A percentile compares a stretch with the other conserved stretches of the same genome.
Evolutionary conservation across 2,888 invertebrate species (phyloP).

Genomic region (Margaritifera margaritifera): DNA sequence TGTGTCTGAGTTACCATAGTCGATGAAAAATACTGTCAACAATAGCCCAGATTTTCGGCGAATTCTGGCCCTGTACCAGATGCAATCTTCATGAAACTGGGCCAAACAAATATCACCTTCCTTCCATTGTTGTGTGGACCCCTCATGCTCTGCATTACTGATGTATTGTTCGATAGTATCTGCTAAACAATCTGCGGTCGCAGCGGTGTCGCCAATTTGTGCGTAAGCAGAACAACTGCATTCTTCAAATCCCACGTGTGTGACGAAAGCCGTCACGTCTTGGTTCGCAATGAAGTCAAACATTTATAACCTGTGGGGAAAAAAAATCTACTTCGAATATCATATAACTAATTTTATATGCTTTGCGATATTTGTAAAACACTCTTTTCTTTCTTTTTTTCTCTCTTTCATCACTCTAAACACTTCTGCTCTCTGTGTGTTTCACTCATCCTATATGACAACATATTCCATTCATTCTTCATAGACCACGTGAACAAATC

Average conservation of each 20-base stretch:
- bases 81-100: conserved; percentile 52
- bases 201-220: conserved; percentile 35
- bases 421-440: too few relatives aligned
- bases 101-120: conserved; percentile 43
- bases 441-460: too few relatives aligned
- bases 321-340: too few relatives aligned
- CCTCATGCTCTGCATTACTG: conserved; percentile 21
- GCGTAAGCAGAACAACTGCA: conserved; percentile 33
- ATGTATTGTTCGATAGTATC: conserved; percentile 40
- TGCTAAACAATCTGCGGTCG: conserved; percentile 27
- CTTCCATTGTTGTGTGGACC: conserved; percentile 7
- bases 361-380: too few relatives aligned
- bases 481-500: too few relatives aligned
- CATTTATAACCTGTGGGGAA: too few relatives aligned
- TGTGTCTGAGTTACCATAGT: conserved; percentile 69
- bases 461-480: too few relatives aligned
- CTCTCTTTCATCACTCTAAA: too few relatives aligned
- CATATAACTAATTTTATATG: too few relatives aligned
- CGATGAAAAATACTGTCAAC: conserved; percentile 63
- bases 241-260: conserved; percentile 45
- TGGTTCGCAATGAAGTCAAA: too few relatives aligned
- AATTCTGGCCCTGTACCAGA: conserved; percentile 62
- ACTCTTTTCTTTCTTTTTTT: too few relatives aligned
- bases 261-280: conserved; percentile 34
- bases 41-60: conserved; percentile 19